Evolutionary conservation across 2,888 invertebrate species (phyloP), one percentile per base, ranked within the genome.

Genomic region (Stenotaenia linearis): DNA sequence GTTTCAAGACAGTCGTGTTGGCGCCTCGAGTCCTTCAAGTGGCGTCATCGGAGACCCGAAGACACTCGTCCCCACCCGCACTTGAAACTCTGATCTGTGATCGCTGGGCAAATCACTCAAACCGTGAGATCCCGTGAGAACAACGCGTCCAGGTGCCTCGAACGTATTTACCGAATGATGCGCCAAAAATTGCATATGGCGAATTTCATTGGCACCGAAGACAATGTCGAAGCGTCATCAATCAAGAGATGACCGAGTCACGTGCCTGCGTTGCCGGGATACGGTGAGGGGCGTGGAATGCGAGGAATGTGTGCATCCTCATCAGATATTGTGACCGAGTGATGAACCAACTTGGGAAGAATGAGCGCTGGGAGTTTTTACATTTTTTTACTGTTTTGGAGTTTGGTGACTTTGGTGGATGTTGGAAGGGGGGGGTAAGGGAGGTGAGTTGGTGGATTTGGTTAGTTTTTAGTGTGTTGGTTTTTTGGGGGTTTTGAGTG

Each of bases 271-370:
- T 61, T 61, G 61, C 61, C 12, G 7, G 25, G 61, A 10, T 25
- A 61, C 61, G 25, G 9, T 61, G 61, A n/a, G 61, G 45, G 23
- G 10, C 5, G 61, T 61, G 61, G 61, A 61, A 61, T 28, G 61
- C 25, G 25, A 3, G 61, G 61, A 61, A 61, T 61, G 61, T 61
- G 23, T 25, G 28, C 6, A 61, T 61, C 18, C 45, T 12, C 61
- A 61, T 28, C 61, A 61, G 61, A 61, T 61, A 61, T 61, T 61
- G 61, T 61, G 61, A 61, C 61, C 28, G 61, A 61, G 61, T 61
- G 61, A 61, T 61, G 61, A 61, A 61, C 61, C 15, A 61, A 61
- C 61, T 61, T 61, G 25, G 28, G 3, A 18, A n/a, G 45, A 61
- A 61, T 28, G 61, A 23, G 61, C 25, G 61, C 21, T 23, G 25